phyloP scores from a whole-genome alignment of 2,888 invertebrate species.

The Pandemis corylana region DNA sequence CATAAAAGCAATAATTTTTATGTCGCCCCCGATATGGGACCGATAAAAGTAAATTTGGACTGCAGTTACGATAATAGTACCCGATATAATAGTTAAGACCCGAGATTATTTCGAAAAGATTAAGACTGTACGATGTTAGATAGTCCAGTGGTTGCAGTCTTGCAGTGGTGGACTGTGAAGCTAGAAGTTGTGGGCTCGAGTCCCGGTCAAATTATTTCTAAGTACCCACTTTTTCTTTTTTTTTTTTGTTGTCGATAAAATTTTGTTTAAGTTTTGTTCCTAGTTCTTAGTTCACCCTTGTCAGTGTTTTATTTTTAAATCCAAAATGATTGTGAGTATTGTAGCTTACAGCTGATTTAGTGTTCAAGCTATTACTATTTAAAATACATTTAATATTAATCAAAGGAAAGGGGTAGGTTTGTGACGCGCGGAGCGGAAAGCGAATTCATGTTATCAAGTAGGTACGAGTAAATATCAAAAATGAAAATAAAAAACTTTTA shows the following conservation, averaged over 20 bases:
- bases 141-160: neutral
- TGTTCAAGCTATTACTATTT: constrained; percentile 31
- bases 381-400: constrained; percentile 41
- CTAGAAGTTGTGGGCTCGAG: neutral
- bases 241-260: too few relatives aligned
- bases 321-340: constrained; percentile 1
- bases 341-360: constrained; percentile 28
- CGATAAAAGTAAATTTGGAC: constrained; percentile 22
- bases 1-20: constrained; percentile 27
- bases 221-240: neutral
- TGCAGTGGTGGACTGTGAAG: neutral
- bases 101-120: constrained; percentile 1
- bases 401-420: neutral
- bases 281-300: neutral
- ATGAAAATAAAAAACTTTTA: too few relatives aligned
- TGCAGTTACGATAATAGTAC: constrained; percentile 15
- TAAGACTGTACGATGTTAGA: neutral
- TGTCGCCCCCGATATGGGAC: constrained; percentile 13
- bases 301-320: neutral
- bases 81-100: neutral
- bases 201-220: neutral
- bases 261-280: neutral
- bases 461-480: too few relatives aligned
- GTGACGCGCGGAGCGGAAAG: constrained; percentile 23
- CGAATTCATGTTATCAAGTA: neutral